phyloP scores from a whole-genome alignment of 92 coral and sea anemone species.

The Metridium senile region DNA sequence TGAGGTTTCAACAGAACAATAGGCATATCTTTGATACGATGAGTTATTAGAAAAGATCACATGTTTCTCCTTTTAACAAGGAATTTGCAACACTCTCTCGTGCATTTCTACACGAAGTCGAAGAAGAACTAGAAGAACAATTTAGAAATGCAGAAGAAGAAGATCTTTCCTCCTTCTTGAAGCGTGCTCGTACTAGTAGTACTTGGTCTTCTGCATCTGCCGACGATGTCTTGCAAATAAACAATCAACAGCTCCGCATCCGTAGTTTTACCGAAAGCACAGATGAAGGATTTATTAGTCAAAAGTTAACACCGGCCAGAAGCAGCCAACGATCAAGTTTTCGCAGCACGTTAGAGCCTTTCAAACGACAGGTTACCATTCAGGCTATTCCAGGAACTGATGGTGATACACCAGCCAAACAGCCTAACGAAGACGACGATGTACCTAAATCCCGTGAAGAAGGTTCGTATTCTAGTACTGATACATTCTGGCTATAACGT shows the following conservation, averaged over 20 bases:
- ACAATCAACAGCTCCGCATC: conserved; percentile 29
- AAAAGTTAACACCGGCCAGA: not conserved
- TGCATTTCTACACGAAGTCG: conserved; percentile 50
- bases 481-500: not conserved
- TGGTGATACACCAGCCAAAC: not conserved
- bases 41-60: too few species aligned
- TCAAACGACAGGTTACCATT: conserved; percentile 26
- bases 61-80: conserved; percentile 8
- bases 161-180: not conserved
- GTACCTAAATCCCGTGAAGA: conserved; percentile 26
- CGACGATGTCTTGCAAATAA: conserved; percentile 33
- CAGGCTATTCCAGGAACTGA: not conserved
- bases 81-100: conserved; percentile 48
- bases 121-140: conserved; percentile 50
- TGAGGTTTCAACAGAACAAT: too few species aligned
- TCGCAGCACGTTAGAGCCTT: conserved; percentile 32
- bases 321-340: conserved; percentile 24
- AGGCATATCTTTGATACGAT: too few species aligned
- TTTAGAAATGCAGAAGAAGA: conserved; percentile 31
- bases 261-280: not conserved
- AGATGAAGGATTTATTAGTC: conserved; percentile 16
- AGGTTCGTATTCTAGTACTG: conserved; percentile 1
- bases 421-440: conserved; percentile 36
- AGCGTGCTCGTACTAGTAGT: conserved; percentile 35
- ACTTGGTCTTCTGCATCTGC: conserved; percentile 34